These are phyloP conservation scores for Caligus rogercresseyi DNA, from an alignment of 1,140 invertebrate species.

Conservation along the genomic window DNA sequence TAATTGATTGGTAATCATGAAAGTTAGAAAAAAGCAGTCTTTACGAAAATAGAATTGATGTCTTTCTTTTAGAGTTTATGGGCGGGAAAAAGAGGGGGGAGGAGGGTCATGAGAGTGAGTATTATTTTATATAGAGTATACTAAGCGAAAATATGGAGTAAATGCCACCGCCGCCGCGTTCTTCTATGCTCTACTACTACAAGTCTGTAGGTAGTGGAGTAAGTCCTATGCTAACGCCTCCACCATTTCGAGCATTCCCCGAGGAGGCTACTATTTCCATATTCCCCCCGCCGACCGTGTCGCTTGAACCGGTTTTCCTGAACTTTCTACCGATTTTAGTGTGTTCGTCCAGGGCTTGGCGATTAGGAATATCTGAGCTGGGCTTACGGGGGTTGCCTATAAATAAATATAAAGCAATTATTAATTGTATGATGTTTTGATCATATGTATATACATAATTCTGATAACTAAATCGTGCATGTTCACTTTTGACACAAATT, in stretches of 20 bases:
- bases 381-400: slow-evolving; percentile 15
- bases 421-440: neutral
- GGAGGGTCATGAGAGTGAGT: no score
- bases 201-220: neutral
- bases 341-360: slow-evolving; percentile 5
- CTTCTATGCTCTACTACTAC: neutral
- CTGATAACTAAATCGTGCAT: neutral
- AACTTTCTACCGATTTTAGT: slow-evolving; percentile 1
- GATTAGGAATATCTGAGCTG: slow-evolving; percentile 14
- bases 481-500: neutral
- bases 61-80: neutral
- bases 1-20: neutral
- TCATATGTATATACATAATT: neutral
- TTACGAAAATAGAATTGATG: neutral
- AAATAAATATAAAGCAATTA: neutral
- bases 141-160: no score
- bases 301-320: neutral
- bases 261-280: neutral
- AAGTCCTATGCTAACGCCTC: no score
- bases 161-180: no score
- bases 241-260: neutral
- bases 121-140: no score
- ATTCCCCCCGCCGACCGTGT: neutral
- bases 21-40: neutral
- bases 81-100: no score